Conservation (phyloP, 2,888 invertebrate genomes). For the Phaedon cochleariae region DNA sequence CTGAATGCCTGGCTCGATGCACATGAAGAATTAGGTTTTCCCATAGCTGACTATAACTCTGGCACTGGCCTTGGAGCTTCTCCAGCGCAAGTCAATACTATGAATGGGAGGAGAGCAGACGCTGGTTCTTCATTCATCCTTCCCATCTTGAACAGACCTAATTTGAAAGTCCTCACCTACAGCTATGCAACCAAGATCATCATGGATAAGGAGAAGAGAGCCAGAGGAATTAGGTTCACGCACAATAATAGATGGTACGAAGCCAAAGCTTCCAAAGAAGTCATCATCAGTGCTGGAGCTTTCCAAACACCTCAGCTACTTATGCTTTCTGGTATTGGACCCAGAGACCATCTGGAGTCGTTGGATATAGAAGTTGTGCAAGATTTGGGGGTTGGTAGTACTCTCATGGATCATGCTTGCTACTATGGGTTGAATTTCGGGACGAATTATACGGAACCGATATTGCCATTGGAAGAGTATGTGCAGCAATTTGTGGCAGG, state of each 20-base stretch:
- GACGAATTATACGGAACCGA: constrained; percentile 67
- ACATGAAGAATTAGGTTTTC: constrained; percentile 71
- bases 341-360: constrained; percentile 67
- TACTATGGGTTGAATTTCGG: constrained; percentile 75
- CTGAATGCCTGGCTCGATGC: constrained; percentile 73
- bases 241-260: constrained; percentile 66
- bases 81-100: constrained; percentile 72
- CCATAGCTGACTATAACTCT: constrained; percentile 36
- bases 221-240: constrained; percentile 73
- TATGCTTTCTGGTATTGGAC: constrained; percentile 84
- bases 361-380: constrained; percentile 69
- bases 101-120: constrained; percentile 77
- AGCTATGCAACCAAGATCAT: constrained; percentile 70
- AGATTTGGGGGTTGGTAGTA: constrained; percentile 78
- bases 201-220: constrained; percentile 68
- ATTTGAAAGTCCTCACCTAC: constrained; percentile 74
- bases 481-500: constrained; percentile 61
- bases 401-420: constrained; percentile 80
- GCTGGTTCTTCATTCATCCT: constrained; percentile 78
- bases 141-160: constrained; percentile 70
- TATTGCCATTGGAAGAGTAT: constrained; percentile 56
- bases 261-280: constrained; percentile 72
- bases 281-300: constrained; percentile 79
- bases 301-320: constrained; percentile 84
- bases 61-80: constrained; percentile 67